phyloP scores from a whole-genome alignment of 2,888 invertebrate genomes.

The Hoplodrina ambigua region DNA sequence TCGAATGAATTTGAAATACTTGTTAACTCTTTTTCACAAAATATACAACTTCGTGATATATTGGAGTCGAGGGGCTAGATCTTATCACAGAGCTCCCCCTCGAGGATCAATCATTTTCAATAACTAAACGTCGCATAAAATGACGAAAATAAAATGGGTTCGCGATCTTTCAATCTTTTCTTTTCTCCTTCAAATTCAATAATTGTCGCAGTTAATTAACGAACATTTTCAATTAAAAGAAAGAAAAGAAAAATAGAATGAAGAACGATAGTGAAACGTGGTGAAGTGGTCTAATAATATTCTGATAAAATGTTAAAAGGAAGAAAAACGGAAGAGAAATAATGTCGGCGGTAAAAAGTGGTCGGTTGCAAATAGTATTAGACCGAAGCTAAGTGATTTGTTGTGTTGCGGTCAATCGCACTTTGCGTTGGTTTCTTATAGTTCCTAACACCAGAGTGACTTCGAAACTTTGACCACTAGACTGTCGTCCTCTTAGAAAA shows the following conservation, averaged over 20 bases:
- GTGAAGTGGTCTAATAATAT: conserved; percentile 63
- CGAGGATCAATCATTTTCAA: conserved; percentile 62
- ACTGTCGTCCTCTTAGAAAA: conserved; percentile 35
- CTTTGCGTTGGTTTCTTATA: conserved; percentile 78
- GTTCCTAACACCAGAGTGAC: conserved; percentile 73
- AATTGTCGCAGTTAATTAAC: conserved; percentile 50
- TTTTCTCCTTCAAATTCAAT: conserved; percentile 33
- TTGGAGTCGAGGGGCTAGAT: conserved; percentile 42
- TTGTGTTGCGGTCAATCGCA: conserved; percentile 86
- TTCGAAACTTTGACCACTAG: conserved; percentile 70
- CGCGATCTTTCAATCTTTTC: conserved; percentile 16
- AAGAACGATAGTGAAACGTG: conserved; percentile 43
- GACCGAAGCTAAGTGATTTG: conserved; percentile 85
- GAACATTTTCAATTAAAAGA: conserved; percentile 44
- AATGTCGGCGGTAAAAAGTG: conserved; percentile 68
- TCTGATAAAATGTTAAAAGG: conserved; percentile 63
- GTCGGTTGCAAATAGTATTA: conserved; percentile 73
- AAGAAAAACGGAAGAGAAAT: conserved; percentile 59
- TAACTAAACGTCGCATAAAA: conserved; percentile 53
- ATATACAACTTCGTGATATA: conserved; percentile 44
- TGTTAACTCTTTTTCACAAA: conserved; percentile 28
- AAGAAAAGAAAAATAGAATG: conserved; percentile 35
- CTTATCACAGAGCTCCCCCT: conserved; percentile 49
- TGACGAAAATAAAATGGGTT: conserved; percentile 43
- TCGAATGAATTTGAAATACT: conserved; percentile 25